phyloP scores from a whole-genome alignment of 2,113 vertebrate species.

The Pomatorhinus ruficollis region DNA sequence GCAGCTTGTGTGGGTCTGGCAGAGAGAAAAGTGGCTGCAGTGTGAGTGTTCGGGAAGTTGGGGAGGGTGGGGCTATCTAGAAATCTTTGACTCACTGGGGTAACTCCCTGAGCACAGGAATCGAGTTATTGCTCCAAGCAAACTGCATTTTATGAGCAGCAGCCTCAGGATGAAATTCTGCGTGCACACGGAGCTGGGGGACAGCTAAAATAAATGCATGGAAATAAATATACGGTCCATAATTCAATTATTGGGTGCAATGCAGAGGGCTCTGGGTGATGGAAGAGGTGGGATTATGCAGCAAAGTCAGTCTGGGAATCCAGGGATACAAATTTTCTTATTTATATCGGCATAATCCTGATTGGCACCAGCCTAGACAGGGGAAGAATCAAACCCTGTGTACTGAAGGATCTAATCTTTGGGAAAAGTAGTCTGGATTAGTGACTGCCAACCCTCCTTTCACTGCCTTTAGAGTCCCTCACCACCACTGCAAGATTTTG shows the following conservation, averaged over 20 bases:
- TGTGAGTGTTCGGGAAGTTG: conserved; percentile 69
- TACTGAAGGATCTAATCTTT: conserved; percentile 36
- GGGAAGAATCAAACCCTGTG: conserved; percentile 31
- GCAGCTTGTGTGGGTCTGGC: conserved; percentile 63
- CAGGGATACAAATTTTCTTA: conserved; percentile 13
- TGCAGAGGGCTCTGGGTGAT: neutral
- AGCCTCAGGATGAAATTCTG: neutral
- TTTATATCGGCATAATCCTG: conserved; percentile 36
- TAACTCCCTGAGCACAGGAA: conserved; percentile 69
- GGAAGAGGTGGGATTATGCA: conserved; percentile 9
- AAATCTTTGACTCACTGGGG: conserved; percentile 76
- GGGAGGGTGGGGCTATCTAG: conserved; percentile 72
- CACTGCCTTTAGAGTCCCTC: neutral
- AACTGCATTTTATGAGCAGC: conserved; percentile 8
- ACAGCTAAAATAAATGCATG: neutral
- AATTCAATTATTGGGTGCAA: conserved; percentile 11
- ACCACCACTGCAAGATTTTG: neutral
- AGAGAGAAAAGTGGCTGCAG: conserved; percentile 55
- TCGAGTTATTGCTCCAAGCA: conserved; percentile 59
- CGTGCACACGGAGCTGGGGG: neutral
- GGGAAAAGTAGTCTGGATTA: conserved; percentile 42
- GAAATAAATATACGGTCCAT: neutral
- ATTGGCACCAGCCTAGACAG: conserved; percentile 23
- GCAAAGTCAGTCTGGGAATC: neutral
- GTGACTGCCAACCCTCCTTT: neutral